phyloP scores from a whole-genome alignment of 2,113 vertebrate genomes.

The Heteronetta atricapilla region DNA sequence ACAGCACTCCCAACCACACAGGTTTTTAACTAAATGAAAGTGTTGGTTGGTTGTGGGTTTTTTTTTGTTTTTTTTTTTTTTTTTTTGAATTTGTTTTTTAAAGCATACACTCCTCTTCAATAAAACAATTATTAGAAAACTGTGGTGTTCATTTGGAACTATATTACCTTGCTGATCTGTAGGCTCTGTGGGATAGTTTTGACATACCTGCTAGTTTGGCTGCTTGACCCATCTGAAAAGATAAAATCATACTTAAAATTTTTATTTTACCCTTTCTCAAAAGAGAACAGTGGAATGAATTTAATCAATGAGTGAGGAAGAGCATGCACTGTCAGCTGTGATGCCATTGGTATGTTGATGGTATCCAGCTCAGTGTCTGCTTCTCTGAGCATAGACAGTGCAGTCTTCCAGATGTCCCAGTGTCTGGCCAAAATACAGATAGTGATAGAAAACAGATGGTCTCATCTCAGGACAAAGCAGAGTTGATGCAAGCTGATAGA shows the following conservation, averaged over 20 bases:
- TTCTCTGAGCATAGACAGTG: background rate
- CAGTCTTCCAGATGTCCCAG: constrained; percentile 54
- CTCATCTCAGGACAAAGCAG: background rate
- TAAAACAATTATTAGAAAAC: background rate
- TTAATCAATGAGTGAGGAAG: constrained; percentile 27
- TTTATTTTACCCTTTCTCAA: background rate
- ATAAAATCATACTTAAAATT: background rate
- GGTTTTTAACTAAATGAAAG: background rate
- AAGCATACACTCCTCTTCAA: background rate
- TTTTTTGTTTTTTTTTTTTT: background rate
- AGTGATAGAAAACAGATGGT: constrained; percentile 48
- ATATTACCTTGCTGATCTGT: background rate
- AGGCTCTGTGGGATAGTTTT: background rate
- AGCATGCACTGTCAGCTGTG: constrained; percentile 37
- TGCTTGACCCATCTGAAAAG: background rate
- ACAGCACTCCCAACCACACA: background rate
- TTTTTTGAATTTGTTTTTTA: background rate
- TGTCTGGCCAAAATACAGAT: constrained; percentile 41
- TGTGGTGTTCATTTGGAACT: background rate
- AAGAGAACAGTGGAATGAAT: background rate
- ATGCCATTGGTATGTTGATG: constrained; percentile 48
- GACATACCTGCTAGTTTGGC: background rate
- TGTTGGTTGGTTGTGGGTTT: background rate
- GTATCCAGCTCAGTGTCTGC: constrained; percentile 51
- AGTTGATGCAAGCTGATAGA: background rate